A percentile compares a stretch with the other conserved stretches of the same genome.
These are phyloP conservation scores for Zhuqinia jingwanae DNA, from an alignment of 2,888 invertebrate genomes.

Conservation along the genomic window DNA sequence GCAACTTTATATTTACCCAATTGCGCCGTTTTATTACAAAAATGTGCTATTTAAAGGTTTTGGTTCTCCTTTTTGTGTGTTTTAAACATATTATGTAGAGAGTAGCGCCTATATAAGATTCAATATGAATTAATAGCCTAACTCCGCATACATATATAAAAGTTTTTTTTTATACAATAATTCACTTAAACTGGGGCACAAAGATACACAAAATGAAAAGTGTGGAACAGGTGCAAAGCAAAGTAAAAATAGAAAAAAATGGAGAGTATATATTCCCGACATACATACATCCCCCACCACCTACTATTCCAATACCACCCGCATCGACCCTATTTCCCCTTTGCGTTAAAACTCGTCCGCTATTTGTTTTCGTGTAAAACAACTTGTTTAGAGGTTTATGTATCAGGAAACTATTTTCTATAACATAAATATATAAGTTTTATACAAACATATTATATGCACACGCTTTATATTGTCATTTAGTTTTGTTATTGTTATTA, in stretches of 20 bases:
- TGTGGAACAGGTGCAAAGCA: constrained; percentile 9
- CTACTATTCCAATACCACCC: too few relatives aligned
- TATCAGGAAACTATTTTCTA: constrained; percentile 19
- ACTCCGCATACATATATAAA: too few relatives aligned
- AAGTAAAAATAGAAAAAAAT: not conserved
- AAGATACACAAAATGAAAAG: not conserved
- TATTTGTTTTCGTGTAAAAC: constrained; percentile 46
- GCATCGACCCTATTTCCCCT: not conserved
- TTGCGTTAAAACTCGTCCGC: not conserved
- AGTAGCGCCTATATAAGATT: constrained; percentile 6
- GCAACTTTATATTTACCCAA: not conserved
- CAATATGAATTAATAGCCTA: not conserved
- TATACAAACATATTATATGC: too few relatives aligned
- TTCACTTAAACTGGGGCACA: constrained; percentile 36
- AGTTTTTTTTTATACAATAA: constrained; percentile 18
- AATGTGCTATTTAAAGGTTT: too few relatives aligned
- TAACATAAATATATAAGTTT: constrained; percentile 1
- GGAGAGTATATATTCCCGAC: too few relatives aligned
- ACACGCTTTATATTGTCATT: constrained; percentile 41
- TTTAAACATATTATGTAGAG: not conserved
- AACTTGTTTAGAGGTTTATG: constrained; percentile 30
- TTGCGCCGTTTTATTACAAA: too few relatives aligned
- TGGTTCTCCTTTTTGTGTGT: not conserved
- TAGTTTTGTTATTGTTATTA: constrained; percentile 9
- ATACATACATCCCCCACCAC: not conserved